A percentile compares a stretch with the other conserved stretches of the same genome.
These are phyloP conservation scores for Acromyrmex echinatior DNA, from an alignment of 1,140 invertebrate genomes.

Conservation along the genomic window DNA sequence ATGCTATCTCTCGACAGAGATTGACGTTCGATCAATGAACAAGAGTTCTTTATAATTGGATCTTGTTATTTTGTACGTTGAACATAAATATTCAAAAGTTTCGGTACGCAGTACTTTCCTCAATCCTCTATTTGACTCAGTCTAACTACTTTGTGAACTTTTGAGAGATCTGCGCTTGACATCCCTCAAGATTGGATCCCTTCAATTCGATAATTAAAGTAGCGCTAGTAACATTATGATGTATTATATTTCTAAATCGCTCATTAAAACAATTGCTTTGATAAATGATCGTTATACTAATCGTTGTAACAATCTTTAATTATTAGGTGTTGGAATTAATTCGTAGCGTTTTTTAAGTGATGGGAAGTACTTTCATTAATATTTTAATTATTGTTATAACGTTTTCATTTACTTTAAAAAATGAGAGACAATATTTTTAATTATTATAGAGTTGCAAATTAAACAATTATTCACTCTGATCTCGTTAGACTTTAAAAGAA, in stretches of 20 bases:
- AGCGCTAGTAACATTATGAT: background rate
- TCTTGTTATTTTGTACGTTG: conserved; percentile 24
- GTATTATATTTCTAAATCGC: background rate
- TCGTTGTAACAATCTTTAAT: background rate
- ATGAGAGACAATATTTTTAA: background rate
- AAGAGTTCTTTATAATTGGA: conserved; percentile 24
- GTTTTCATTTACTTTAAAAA: background rate
- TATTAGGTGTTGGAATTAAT: too few relatives aligned
- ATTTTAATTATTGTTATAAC: background rate
- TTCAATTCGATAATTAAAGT: background rate
- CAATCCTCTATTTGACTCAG: too few relatives aligned
- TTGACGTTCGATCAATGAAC: conserved; percentile 12
- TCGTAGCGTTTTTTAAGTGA: too few relatives aligned
- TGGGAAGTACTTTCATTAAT: too few relatives aligned
- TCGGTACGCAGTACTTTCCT: background rate
- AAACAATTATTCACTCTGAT: background rate
- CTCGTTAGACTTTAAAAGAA: background rate
- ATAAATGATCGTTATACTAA: background rate
- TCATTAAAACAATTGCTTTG: background rate
- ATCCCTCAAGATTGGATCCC: background rate
- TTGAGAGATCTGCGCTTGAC: background rate
- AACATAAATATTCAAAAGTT: conserved; percentile 35
- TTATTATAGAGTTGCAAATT: background rate
- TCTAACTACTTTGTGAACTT: conserved; percentile 16
- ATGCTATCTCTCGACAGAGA: conserved; percentile 7